phyloP scores from a whole-genome alignment of 1,140 invertebrate genomes.

The Venustaconcha ellipsiformis region DNA sequence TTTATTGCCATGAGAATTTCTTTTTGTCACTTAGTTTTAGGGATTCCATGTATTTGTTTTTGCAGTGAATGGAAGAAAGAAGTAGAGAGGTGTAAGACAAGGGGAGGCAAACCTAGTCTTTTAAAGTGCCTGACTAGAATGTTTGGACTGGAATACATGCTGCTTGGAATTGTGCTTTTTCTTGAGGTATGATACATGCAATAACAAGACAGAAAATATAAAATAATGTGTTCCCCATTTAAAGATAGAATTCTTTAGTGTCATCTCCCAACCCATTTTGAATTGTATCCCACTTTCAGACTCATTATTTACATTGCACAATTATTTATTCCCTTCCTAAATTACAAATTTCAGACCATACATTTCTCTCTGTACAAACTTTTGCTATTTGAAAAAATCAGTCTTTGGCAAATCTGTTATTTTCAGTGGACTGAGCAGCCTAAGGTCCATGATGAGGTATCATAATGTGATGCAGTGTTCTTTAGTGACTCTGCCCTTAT shows the following conservation, averaged over 20 bases:
- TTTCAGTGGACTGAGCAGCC: too few species aligned
- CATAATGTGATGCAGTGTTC: too few species aligned
- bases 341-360: too few species aligned
- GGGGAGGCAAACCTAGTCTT: slow-evolving; percentile 56
- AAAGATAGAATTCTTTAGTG: background rate
- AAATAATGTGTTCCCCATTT: background rate
- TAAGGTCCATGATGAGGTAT: too few species aligned
- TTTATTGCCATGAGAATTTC: too few species aligned
- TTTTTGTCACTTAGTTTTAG: background rate
- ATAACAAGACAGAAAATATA: background rate
- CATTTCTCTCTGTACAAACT: background rate
- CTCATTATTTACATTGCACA: too few species aligned
- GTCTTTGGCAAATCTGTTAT: too few species aligned
- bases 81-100: slow-evolving; percentile 45
- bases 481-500: too few species aligned
- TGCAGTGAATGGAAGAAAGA: slow-evolving; percentile 68
- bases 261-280: too few species aligned
- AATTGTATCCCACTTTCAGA: too few species aligned
- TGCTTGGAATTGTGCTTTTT: slow-evolving; percentile 67
- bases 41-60: slow-evolving; percentile 11
- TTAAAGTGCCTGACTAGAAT: slow-evolving; percentile 55
- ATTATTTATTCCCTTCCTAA: too few species aligned
- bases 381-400: too few species aligned
- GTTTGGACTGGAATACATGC: slow-evolving; percentile 65
- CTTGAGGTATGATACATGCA: slow-evolving; percentile 56